These are phyloP conservation scores for Pluvianellus socialis DNA, from an alignment of 2,113 vertebrate genomes.

Conservation along the genomic window DNA sequence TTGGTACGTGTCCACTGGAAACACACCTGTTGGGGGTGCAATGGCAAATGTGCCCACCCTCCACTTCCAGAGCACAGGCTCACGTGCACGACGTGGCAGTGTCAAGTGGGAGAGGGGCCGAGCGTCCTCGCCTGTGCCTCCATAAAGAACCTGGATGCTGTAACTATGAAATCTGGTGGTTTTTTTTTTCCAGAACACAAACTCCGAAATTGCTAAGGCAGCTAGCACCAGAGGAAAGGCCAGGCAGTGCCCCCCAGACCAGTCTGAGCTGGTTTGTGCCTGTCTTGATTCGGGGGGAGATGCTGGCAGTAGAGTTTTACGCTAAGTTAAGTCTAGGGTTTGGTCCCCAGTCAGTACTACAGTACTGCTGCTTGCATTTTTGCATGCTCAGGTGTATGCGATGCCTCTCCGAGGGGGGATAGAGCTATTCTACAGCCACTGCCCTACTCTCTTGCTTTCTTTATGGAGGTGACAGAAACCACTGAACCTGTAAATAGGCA, in stretches of 20 bases:
- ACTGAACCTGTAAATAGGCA: accelerated
- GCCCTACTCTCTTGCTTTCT: accelerated
- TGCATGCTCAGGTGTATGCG: accelerated
- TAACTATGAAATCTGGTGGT: accelerated
- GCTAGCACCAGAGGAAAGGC: background rate
- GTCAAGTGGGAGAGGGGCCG: too few species aligned
- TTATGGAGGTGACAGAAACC: background rate
- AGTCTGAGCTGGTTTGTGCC: background rate
- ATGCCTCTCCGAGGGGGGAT: background rate
- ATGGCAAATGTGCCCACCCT: accelerated
- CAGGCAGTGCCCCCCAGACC: background rate
- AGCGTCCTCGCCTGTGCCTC: background rate
- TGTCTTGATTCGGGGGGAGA: background rate
- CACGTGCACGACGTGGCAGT: too few species aligned
- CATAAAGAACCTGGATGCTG: accelerated
- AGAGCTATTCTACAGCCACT: accelerated
- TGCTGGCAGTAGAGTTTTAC: background rate
- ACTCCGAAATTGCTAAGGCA: background rate
- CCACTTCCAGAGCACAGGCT: accelerated
- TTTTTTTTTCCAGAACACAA: background rate
- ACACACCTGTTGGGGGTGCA: accelerated
- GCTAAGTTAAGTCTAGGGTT: background rate
- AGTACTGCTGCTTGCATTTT: accelerated
- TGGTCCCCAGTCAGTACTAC: background rate
- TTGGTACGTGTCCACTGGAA: accelerated